Evolutionary conservation across 2,888 invertebrate genomes (phyloP).

Genomic region (Podabrus alpinus): DNA sequence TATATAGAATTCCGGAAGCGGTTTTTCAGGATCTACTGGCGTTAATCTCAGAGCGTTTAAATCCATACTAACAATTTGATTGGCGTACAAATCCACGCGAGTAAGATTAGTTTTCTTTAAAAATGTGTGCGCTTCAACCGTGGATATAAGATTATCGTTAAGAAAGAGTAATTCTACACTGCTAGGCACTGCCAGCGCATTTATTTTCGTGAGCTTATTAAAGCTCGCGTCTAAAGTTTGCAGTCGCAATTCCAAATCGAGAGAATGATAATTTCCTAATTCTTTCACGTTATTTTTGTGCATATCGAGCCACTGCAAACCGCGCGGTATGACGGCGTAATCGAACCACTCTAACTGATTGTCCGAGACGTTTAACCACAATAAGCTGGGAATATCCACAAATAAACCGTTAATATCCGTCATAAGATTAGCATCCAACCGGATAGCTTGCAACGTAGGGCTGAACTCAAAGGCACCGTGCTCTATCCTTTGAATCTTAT

Average conservation of each 20-base stretch:
- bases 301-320: constrained; percentile 86
- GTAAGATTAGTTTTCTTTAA: constrained; percentile 86
- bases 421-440: constrained; percentile 84
- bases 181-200: constrained; percentile 77
- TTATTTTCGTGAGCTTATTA: constrained; percentile 81
- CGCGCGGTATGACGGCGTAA: constrained; percentile 80
- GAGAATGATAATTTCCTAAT: constrained; percentile 73
- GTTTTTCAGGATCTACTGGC: constrained; percentile 74
- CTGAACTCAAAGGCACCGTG: constrained; percentile 81
- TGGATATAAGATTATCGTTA: constrained; percentile 85
- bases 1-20: constrained; percentile 88
- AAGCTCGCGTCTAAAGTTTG: constrained; percentile 90
- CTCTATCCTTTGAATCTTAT: constrained; percentile 78
- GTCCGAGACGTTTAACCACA: constrained; percentile 91
- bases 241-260: constrained; percentile 73
- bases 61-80: constrained; percentile 88
- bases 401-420: constrained; percentile 83
- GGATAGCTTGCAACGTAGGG: constrained; percentile 80
- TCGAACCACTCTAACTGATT: constrained; percentile 89
- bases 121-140: constrained; percentile 87
- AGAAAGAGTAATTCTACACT: constrained; percentile 84
- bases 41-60: constrained; percentile 83
- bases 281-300: constrained; percentile 84
- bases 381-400: constrained; percentile 77
- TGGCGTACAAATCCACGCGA: constrained; percentile 89